Conservation (phyloP, 2,113 vertebrate species). For the Melanocharis versteri region DNA sequence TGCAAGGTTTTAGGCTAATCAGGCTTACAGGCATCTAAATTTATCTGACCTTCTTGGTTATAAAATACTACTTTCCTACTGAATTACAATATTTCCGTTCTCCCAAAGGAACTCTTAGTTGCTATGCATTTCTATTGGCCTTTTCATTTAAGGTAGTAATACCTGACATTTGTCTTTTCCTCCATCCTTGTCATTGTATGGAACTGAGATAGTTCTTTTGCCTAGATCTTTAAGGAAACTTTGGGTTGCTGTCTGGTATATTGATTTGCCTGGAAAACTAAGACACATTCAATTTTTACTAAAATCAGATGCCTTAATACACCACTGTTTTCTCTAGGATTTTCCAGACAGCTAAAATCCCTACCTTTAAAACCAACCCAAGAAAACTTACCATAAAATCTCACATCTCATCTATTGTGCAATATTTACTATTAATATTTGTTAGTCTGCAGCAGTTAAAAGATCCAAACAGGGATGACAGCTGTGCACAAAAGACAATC, state of each 20-base stretch:
- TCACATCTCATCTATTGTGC: not conserved
- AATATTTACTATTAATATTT: not conserved
- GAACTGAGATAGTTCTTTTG: not conserved
- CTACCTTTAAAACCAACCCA: not conserved
- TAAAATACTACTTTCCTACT: not conserved
- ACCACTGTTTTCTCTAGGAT: not conserved
- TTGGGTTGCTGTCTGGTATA: not conserved
- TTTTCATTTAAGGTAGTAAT: not conserved
- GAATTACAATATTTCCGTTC: not conserved
- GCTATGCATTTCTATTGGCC: not conserved
- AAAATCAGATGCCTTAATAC: not conserved
- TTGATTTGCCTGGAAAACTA: not conserved
- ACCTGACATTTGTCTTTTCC: not conserved
- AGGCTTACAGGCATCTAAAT: not conserved
- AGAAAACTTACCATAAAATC: not conserved
- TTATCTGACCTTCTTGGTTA: not conserved
- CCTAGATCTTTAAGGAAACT: not conserved
- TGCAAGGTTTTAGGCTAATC: not conserved
- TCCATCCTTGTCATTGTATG: not conserved
- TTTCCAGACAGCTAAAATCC: not conserved
- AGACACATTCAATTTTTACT: not conserved
- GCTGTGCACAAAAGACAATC: not conserved
- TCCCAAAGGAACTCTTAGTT: not conserved
- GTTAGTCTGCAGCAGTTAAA: not conserved
- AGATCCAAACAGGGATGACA: not conserved